Percentiles rank a stretch among this genome's conserved stretches.
Evolutionary conservation across 2,113 vertebrate genomes (phyloP).

Genomic region (Pundamilia nyererei): DNA sequence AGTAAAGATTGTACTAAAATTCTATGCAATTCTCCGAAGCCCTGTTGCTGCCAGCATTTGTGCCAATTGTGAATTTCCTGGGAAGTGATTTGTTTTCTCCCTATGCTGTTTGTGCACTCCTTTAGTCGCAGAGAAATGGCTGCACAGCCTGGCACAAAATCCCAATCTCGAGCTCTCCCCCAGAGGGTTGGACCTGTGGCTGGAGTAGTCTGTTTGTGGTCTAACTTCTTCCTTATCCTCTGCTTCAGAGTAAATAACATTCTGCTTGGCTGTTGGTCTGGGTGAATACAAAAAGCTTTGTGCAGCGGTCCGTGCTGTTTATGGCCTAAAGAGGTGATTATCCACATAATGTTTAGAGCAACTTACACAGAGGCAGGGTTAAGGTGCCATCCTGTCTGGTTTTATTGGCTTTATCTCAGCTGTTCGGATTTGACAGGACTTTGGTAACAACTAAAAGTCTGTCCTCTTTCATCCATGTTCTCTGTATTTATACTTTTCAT

Average conservation of each 20-base stretch:
- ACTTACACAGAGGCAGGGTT: not conserved
- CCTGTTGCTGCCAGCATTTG: not conserved
- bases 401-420: not conserved
- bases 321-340: conserved; percentile 55
- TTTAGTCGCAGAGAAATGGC: conserved; percentile 15
- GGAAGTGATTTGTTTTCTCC: not conserved
- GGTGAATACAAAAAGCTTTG: conserved; percentile 46
- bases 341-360: conserved; percentile 29
- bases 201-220: conserved; percentile 6
- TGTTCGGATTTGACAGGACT: not conserved
- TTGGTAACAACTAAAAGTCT: not conserved
- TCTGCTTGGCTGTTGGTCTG: conserved; percentile 32
- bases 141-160: conserved; percentile 42
- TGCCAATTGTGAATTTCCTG: not conserved
- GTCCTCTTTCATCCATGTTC: not conserved
- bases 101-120: not conserved
- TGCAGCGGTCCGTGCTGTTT: conserved; percentile 43
- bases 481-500: not conserved
- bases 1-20: not conserved
- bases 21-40: not conserved
- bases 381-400: not conserved
- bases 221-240: conserved; percentile 42
- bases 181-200: conserved; percentile 33
- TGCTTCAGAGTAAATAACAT: conserved; percentile 40
- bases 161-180: conserved; percentile 9